Conservation (phyloP, 2,113 vertebrate genomes). For the Fukomys damarensis region DNA sequence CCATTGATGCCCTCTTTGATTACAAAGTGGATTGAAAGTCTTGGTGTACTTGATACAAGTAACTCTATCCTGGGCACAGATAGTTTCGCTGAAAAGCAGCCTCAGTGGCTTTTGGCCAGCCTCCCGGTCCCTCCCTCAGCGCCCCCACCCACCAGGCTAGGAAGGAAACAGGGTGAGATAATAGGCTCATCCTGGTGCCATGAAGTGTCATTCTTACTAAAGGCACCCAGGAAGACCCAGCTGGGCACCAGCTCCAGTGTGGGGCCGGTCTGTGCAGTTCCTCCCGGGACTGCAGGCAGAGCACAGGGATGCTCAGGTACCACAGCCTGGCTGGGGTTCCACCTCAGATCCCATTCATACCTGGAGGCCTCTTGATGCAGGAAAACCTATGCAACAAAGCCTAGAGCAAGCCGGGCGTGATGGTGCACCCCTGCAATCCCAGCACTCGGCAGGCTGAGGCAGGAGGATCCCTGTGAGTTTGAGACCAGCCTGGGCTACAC, state of each 20-base stretch:
- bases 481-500: too few relatives aligned
- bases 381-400: background rate
- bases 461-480: too few relatives aligned
- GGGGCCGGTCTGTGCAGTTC: fast-evolving
- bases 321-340: background rate
- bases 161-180: constrained; percentile 25
- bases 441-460: too few relatives aligned
- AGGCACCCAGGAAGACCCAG: background rate
- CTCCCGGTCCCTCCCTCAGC: background rate
- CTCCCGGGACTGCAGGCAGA: background rate
- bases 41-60: constrained; percentile 57
- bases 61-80: constrained; percentile 67
- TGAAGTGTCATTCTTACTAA: background rate
- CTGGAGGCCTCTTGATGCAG: background rate
- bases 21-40: constrained; percentile 74
- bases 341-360: too few relatives aligned
- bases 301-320: background rate
- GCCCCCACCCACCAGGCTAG: background rate
- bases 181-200: background rate
- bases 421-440: too few relatives aligned
- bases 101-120: constrained; percentile 36
- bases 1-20: constrained; percentile 69
- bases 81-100: constrained; percentile 15
- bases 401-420: too few relatives aligned
- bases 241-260: background rate